Conservation (phyloP, 2,888 invertebrate genomes). For the Sipunculus nudus region DNA sequence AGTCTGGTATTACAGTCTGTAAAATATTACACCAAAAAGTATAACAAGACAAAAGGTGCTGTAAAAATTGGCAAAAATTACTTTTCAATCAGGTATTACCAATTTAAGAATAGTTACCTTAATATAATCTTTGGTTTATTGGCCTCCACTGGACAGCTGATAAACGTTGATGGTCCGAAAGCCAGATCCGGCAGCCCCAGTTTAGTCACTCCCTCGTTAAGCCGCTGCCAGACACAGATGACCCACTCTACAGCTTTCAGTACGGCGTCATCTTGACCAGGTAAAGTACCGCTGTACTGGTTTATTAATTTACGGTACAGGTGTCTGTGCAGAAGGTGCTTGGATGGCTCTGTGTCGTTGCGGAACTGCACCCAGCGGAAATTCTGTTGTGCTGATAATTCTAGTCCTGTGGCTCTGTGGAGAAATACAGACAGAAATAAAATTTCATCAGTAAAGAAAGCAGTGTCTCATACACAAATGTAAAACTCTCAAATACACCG, state of each 20-base stretch:
- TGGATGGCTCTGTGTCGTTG: slow-evolving; percentile 59
- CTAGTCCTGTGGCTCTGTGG: slow-evolving; percentile 57
- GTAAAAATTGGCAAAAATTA: no score
- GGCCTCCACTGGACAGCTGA: slow-evolving; percentile 58
- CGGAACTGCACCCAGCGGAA: slow-evolving; percentile 64
- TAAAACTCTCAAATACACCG: no score
- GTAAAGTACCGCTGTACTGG: slow-evolving; percentile 47
- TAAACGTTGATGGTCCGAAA: slow-evolving; percentile 59
- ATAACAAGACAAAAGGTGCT: no score
- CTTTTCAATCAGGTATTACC: no score
- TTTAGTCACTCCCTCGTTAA: slow-evolving; percentile 61
- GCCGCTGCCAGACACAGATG: slow-evolving; percentile 60
- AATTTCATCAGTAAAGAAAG: no score
- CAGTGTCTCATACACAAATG: no score
- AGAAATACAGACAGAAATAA: neutral
- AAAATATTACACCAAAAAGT: no score
- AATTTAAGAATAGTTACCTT: slow-evolving; percentile 46
- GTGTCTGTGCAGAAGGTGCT: slow-evolving; percentile 57
- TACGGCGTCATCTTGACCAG: slow-evolving; percentile 36
- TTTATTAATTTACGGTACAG: slow-evolving; percentile 55
- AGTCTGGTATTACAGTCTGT: no score
- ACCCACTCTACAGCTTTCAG: slow-evolving; percentile 59
- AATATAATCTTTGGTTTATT: slow-evolving; percentile 50
- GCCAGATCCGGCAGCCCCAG: slow-evolving; percentile 58
- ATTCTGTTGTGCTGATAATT: slow-evolving; percentile 57